Base-by-base conservation (phyloP, 2,113 vertebrate species). In the Garra rufa region DNA sequence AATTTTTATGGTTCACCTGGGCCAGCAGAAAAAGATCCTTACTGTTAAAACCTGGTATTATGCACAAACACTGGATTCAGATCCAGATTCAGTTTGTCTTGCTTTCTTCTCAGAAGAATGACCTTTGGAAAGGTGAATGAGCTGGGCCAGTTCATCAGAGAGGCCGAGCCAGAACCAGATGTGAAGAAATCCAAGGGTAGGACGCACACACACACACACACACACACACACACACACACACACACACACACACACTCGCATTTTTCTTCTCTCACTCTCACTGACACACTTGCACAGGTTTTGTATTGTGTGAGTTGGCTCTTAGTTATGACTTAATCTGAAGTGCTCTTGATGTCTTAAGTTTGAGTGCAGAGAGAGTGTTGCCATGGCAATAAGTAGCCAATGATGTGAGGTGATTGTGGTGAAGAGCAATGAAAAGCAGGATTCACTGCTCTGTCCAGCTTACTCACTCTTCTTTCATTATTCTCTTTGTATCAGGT, bases 181-280 rank as follows among this genome's bases (percentile, higher is more conserved):
- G 95, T 98, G 83, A 99, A 99, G 95, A 99, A 98, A 94, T 99
- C 98, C 69, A 98, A 97, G 97, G 98, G 98, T 96, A 89, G 13
- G 73, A 75, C n/a, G 46, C 70, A 19, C 59, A 24, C 59, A 59
- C 34, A 17, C 38, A 15, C 67, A 41, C 9, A 3, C 13, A 7
- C 65, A 19, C 63, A 6, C 24, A 6, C 63, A 63, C 59, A 3
- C 11, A 13, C 5, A 34, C 61, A 24, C 83, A 28, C 30, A 26
- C 50, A 44, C 17, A n/a, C n/a, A n/a, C n/a, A n/a, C n/a, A n/a
- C n/a, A n/a, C n/a, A n/a, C n/a, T n/a, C n/a, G n/a, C n/a, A n/a
- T n/a, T n/a, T n/a, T 10, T 65, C 14, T 19, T 21, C 8, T n/a
- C 2, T 43, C 6, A 81, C 24, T 52, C 59, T 19, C 48, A 43